Conservation (phyloP, 2,797 vertebrate species). For the Siniperca scherzeri region DNA sequence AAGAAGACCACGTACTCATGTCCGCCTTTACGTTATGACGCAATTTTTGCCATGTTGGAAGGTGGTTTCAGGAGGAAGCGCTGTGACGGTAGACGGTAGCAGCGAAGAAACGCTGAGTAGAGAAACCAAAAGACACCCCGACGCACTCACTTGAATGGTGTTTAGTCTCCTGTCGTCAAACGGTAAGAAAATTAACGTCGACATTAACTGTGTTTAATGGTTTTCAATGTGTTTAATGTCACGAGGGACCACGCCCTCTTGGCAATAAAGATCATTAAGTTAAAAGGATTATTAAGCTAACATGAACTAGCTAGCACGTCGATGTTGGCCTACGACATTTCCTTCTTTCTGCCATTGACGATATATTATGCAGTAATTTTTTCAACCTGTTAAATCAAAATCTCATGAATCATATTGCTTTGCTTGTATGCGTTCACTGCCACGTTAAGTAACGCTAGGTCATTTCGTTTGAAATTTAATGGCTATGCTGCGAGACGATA, state of each 20-base stretch:
- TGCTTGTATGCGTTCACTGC: background rate
- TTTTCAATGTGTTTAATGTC: conserved; percentile 14
- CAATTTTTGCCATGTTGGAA: conserved; percentile 89
- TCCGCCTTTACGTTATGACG: conserved; percentile 81
- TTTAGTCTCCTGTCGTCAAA: conserved; percentile 41
- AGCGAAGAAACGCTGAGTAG: conserved; percentile 11
- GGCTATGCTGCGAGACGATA: conserved; percentile 23
- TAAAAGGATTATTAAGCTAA: conserved; percentile 6
- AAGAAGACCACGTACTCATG: background rate
- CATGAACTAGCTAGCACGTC: conserved; percentile 5
- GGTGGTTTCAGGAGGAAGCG: conserved; percentile 81
- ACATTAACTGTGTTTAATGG: background rate
- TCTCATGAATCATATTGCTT: background rate
- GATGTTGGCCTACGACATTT: background rate
- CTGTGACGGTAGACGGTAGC: conserved; percentile 12
- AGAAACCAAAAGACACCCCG: conserved; percentile 13
- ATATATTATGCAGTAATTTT: background rate
- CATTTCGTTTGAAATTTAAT: background rate
- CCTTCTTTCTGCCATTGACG: background rate
- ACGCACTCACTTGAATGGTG: conserved; percentile 51
- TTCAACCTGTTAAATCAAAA: background rate
- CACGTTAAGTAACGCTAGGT: background rate
- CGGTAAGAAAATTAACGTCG: conserved; percentile 60
- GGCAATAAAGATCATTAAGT: background rate
- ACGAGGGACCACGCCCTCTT: conserved; percentile 65